A percentile compares a stretch with the other conserved stretches of the same genome.
Conservation (phyloP, 2,888 invertebrate genomes). For the Zaprionus lineosus region DNA sequence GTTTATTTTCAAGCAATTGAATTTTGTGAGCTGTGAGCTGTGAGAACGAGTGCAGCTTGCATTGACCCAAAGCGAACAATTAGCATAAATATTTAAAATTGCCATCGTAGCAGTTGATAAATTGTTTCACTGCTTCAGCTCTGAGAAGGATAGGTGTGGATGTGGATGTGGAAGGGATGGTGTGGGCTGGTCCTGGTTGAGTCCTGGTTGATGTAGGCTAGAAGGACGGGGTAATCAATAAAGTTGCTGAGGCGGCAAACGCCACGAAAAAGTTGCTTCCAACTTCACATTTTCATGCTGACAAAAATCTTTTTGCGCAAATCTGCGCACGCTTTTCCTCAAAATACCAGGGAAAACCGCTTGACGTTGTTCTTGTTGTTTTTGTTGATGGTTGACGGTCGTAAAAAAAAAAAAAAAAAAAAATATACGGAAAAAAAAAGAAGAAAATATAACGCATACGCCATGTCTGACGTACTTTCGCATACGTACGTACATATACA, state of each 20-base stretch:
- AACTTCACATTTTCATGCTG: conserved; percentile 56
- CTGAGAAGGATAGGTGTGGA: background rate
- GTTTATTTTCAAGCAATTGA: no score
- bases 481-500: background rate
- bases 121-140: conserved; percentile 40
- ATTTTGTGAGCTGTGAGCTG: background rate
- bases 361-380: no score
- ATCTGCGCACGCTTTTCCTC: conserved; percentile 42
- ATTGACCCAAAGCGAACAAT: conserved; percentile 54
- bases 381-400: no score
- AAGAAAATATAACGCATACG: conserved; percentile 62
- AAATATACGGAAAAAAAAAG: no score
- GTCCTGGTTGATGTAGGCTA: no score
- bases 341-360: conserved; percentile 31
- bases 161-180: background rate
- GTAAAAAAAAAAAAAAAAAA: no score
- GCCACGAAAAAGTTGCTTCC: conserved; percentile 45
- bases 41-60: conserved; percentile 44
- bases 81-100: conserved; percentile 72
- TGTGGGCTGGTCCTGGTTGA: background rate
- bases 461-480: conserved; percentile 49
- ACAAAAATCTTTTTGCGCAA: conserved; percentile 54
- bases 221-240: no score
- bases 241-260: conserved; percentile 50
- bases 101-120: conserved; percentile 55